phyloP scores from a whole-genome alignment of 2,888 invertebrate species.

The Drosophila planitibia region DNA sequence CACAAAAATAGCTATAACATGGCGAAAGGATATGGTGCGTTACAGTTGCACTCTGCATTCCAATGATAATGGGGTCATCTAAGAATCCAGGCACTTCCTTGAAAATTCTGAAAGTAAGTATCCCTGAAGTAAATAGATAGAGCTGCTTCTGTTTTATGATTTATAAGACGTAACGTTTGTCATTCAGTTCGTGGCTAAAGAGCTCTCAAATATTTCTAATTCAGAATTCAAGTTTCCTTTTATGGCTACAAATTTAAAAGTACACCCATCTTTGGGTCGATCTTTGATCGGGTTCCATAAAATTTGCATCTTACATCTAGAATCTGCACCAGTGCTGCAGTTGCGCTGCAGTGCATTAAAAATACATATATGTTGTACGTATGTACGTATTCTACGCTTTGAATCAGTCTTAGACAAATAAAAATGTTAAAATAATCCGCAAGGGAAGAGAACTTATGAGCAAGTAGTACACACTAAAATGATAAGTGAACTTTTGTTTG shows the following conservation, averaged over 20 bases:
- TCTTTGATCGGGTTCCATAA: constrained; percentile 17
- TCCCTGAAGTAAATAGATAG: neutral
- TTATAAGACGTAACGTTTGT: neutral
- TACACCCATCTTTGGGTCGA: constrained; percentile 20
- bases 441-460: constrained; percentile 11
- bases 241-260: constrained; percentile 56
- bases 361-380: constrained; percentile 17
- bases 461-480: constrained; percentile 28
- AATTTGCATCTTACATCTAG: constrained; percentile 34
- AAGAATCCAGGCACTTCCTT: neutral
- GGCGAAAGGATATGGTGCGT: neutral
- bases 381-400: constrained; percentile 35
- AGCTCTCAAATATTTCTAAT: constrained; percentile 46
- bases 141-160: neutral
- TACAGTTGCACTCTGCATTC: neutral
- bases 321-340: constrained; percentile 18
- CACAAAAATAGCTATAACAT: neutral
- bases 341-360: constrained; percentile 15
- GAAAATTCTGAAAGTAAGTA: neutral
- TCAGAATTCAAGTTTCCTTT: constrained; percentile 44
- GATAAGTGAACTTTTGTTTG: constrained; percentile 14
- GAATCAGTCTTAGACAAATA: constrained; percentile 70
- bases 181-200: constrained; percentile 51
- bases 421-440: constrained; percentile 35
- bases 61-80: neutral